Percentiles rank a stretch among this genome's conserved stretches.
Conservation (phyloP, 2,888 invertebrate genomes). For the Chrysina gloriosa region DNA sequence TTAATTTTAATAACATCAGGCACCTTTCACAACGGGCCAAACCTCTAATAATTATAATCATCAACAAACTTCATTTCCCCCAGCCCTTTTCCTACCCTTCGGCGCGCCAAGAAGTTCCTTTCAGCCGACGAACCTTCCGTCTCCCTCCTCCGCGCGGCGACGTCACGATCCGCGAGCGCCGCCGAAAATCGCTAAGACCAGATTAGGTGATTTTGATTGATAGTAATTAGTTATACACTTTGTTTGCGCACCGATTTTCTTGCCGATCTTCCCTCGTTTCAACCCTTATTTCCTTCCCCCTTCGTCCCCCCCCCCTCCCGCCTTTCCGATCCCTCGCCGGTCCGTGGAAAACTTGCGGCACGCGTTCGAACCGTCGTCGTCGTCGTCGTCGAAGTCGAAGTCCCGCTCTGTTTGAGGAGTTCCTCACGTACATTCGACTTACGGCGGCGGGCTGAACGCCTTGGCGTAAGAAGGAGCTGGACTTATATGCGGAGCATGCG, state of each 20-base stretch:
- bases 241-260: conserved; percentile 61
- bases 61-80: conserved; percentile 29
- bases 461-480: conserved; percentile 18
- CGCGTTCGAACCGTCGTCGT: no score
- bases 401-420: neutral
- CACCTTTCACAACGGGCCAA: conserved; percentile 18
- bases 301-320: neutral
- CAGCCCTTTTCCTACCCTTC: conserved; percentile 18
- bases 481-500: neutral
- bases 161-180: neutral
- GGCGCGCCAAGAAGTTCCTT: neutral
- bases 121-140: neutral
- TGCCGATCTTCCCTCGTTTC: conserved; percentile 43
- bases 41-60: conserved; percentile 37
- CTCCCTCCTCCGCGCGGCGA: neutral
- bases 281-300: no score
- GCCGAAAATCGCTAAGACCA: conserved; percentile 48
- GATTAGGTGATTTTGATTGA: conserved; percentile 62
- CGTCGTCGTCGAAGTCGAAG: conserved; percentile 38
- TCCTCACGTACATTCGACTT: conserved; percentile 10
- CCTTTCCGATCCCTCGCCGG: no score
- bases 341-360: no score
- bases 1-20: conserved; percentile 30
- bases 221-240: conserved; percentile 65
- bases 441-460: conserved; percentile 1